phyloP scores from a whole-genome alignment of 2,888 invertebrate species.

The Cephus rjabovi region DNA sequence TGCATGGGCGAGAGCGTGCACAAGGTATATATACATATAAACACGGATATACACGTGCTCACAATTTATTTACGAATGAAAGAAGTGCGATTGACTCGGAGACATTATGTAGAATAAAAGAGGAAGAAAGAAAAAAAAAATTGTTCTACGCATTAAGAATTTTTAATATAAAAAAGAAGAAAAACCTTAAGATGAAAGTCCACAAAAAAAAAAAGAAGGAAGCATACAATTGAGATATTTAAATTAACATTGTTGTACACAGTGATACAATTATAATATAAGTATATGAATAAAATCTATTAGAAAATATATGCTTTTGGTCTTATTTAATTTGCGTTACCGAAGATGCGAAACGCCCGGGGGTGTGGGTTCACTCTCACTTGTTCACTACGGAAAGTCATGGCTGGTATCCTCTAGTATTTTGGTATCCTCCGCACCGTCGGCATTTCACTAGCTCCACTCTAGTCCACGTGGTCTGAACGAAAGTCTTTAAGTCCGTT shows the following conservation, averaged over 20 bases:
- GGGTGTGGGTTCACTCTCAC: neutral
- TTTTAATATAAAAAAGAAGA: constrained; percentile 56
- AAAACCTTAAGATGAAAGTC: constrained; percentile 55
- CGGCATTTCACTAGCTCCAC: constrained; percentile 51
- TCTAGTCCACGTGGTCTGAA: neutral
- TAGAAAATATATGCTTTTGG: constrained; percentile 60
- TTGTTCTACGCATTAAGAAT: constrained; percentile 62
- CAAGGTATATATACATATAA: constrained; percentile 28
- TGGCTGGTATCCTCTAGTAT: constrained; percentile 50
- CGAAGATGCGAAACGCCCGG: neutral
- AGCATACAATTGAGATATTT: constrained; percentile 64
- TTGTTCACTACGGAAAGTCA: constrained; percentile 23
- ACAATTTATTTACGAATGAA: constrained; percentile 53
- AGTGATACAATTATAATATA: constrained; percentile 67
- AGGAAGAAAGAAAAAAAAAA: constrained; percentile 34
- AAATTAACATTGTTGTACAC: constrained; percentile 67
- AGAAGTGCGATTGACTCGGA: constrained; percentile 53
- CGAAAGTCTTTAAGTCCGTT: neutral
- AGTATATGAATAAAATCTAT: constrained; percentile 67
- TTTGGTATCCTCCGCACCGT: constrained; percentile 45
- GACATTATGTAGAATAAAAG: constrained; percentile 21
- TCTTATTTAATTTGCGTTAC: constrained; percentile 45
- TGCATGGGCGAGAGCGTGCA: neutral
- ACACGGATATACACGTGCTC: constrained; percentile 43
- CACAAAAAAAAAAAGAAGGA: constrained; percentile 47